Percentiles rank a stretch among this genome's conserved stretches.
These are phyloP conservation scores for Paradoxurus hermaphroditus DNA, from an alignment of 2,113 vertebrate genomes.

Conservation along the genomic window DNA sequence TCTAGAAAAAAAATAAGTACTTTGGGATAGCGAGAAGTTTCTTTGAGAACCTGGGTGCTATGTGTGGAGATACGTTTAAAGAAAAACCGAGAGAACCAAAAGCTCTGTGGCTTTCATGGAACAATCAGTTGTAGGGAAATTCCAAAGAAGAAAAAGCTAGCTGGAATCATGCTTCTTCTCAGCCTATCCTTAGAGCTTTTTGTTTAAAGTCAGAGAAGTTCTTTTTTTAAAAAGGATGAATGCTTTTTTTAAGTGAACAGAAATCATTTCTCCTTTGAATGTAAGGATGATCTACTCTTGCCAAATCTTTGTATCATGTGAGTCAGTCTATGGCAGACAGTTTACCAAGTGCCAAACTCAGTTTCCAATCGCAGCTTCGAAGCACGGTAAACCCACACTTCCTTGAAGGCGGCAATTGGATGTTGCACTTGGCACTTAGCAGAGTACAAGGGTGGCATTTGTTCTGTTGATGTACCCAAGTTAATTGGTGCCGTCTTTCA, in stretches of 20 bases:
- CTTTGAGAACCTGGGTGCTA: neutral
- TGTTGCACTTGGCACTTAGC: neutral
- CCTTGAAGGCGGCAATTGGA: neutral
- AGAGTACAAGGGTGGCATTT: neutral
- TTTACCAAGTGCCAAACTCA: neutral
- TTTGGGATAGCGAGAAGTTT: neutral
- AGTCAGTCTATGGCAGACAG: neutral
- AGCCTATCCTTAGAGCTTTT: neutral
- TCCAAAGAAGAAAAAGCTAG: neutral
- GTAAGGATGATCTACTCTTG: neutral
- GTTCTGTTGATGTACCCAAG: neutral
- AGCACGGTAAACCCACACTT: neutral
- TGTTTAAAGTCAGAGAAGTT: neutral
- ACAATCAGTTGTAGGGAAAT: neutral
- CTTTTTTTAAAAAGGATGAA: neutral
- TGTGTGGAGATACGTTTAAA: neutral
- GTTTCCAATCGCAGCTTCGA: neutral
- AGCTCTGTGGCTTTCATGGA: neutral
- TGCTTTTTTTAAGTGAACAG: neutral
- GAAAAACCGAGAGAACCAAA: neutral
- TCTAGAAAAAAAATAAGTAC: neutral
- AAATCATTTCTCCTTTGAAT: slow-evolving; percentile 33
- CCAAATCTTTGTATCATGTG: neutral
- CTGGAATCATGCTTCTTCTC: neutral
- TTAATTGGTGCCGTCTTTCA: neutral